These are phyloP conservation scores for Chesias legatella DNA, from an alignment of 2,888 invertebrate species.

Conservation along the genomic window DNA sequence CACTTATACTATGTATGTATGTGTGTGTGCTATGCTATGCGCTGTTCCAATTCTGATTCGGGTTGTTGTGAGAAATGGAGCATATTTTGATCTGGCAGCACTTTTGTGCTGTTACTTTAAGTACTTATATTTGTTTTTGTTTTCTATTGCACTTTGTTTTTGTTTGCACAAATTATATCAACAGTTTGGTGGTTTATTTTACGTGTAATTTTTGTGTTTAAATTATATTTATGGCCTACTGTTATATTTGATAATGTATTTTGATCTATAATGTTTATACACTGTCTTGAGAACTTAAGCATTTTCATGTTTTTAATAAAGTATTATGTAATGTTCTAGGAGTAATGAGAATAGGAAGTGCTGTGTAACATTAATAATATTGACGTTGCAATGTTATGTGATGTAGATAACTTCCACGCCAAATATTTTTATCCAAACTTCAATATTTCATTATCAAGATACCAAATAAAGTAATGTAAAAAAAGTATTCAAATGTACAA, in stretches of 20 bases:
- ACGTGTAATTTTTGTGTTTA: slow-evolving; percentile 25
- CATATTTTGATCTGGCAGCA: slow-evolving; percentile 15
- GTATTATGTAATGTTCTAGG: slow-evolving; percentile 28
- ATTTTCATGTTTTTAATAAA: slow-evolving; percentile 30
- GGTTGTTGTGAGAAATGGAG: slow-evolving; percentile 13
- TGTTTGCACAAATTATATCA: slow-evolving; percentile 43
- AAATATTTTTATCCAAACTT: slow-evolving; percentile 41
- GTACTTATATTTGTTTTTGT: slow-evolving; percentile 45
- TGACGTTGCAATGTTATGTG: slow-evolving; percentile 28
- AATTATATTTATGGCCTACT: slow-evolving; percentile 39
- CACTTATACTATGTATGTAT: slow-evolving; percentile 41
- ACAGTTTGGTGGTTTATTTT: slow-evolving; percentile 32
- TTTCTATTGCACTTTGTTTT: slow-evolving; percentile 43
- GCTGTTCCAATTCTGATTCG: slow-evolving; percentile 23
- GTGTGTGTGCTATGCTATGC: slow-evolving; percentile 33
- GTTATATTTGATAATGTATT: slow-evolving; percentile 28
- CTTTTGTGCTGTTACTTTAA: slow-evolving; percentile 24
- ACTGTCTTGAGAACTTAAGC: slow-evolving; percentile 24
- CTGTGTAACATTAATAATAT: slow-evolving; percentile 1
- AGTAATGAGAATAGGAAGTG: slow-evolving; percentile 29
- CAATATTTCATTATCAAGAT: slow-evolving; percentile 33
- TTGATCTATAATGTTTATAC: slow-evolving; percentile 26
- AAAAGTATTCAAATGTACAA: slow-evolving; percentile 21
- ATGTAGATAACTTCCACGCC: slow-evolving; percentile 37
- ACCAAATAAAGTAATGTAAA: slow-evolving; percentile 35